Percentiles rank a stretch among this genome's conserved stretches.
Conservation (phyloP, 2,888 invertebrate genomes). For the Lapara coniferarum region DNA sequence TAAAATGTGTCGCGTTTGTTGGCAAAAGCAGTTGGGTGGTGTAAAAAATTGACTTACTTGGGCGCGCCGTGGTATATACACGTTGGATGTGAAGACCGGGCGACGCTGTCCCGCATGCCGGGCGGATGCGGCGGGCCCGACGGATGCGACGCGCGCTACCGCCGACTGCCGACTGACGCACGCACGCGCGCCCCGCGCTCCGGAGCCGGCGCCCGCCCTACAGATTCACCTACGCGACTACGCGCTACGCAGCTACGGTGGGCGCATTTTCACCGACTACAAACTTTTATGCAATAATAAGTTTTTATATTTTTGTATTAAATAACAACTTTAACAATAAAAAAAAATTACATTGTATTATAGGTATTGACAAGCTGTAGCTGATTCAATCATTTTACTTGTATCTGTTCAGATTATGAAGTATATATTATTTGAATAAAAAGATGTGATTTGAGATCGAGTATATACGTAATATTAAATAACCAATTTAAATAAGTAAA, state of each 20-base stretch:
- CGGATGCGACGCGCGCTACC: conserved; percentile 61
- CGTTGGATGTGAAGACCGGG: conserved; percentile 52
- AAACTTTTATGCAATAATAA: background rate
- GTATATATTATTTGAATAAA: no score
- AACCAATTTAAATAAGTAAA: no score
- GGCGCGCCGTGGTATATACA: conserved; percentile 72
- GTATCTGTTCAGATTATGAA: no score
- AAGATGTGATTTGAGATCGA: no score
- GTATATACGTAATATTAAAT: no score
- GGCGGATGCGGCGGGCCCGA: conserved; percentile 58
- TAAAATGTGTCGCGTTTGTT: conserved; percentile 37
- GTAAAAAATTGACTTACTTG: conserved; percentile 67
- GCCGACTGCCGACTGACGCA: conserved; percentile 76
- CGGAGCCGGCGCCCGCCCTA: conserved; percentile 43
- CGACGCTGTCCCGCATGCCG: conserved; percentile 63
- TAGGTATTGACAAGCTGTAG: no score
- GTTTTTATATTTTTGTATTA: background rate
- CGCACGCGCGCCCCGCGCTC: conserved; percentile 71
- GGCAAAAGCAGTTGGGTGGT: conserved; percentile 25
- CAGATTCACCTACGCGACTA: conserved; percentile 50
- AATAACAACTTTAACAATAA: background rate
- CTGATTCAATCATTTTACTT: no score
- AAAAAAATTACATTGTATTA: no score
- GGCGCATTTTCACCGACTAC: conserved; percentile 41
- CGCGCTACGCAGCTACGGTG: conserved; percentile 60